Evolutionary conservation across 2,888 invertebrate species (phyloP), one percentile per base, ranked within the genome.

Genomic region (Zeuzera pyrina): DNA sequence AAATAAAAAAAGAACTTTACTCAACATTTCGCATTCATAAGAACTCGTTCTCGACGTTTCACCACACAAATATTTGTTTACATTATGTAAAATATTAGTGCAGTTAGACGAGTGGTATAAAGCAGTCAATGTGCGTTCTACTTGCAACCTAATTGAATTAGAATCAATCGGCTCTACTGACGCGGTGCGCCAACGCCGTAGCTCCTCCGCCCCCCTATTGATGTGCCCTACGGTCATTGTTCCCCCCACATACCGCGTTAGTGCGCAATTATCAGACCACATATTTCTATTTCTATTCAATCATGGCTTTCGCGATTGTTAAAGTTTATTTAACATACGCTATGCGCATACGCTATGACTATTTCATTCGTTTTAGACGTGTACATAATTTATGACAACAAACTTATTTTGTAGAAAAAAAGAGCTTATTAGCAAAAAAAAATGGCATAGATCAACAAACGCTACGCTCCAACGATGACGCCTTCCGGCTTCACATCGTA

Each of bases 71-170:
- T n/a, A n/a, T n/a, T n/a, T n/a, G n/a, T n/a, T n/a, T n/a, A n/a
- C n/a, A 22, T 27, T 27, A 30, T 15, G 35, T 25, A 29, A 19
- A 29, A 23, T 26, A n/a, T n/a, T n/a, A n/a, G n/a, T n/a, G n/a
- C n/a, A n/a, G 22, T 33, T 26, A 23, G 10, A 11, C 15, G 15
- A 36, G 50, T 47, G 42, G 45, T 36, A 21, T 33, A 33, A 24
- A 24, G 26, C 26, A 4, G 12, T 29, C 6, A n/a, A 47, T 48
- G 54, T 62, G 59, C 60, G 74, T 66, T 74, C 76, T 57, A 76
- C 67, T 74, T 72, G 69, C 62, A 60, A 48, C 43, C 56, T 78
- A 79, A 81, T 81, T 79, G 56, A 79, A 79, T 81, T 81, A 81
- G 67, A 59, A 61, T 61, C 76, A 72, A 74, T 71, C 66, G 72